Evolutionary conservation across 2,888 invertebrate genomes (phyloP), one percentile per base, ranked within the genome.

Genomic region (Helleia helle): DNA sequence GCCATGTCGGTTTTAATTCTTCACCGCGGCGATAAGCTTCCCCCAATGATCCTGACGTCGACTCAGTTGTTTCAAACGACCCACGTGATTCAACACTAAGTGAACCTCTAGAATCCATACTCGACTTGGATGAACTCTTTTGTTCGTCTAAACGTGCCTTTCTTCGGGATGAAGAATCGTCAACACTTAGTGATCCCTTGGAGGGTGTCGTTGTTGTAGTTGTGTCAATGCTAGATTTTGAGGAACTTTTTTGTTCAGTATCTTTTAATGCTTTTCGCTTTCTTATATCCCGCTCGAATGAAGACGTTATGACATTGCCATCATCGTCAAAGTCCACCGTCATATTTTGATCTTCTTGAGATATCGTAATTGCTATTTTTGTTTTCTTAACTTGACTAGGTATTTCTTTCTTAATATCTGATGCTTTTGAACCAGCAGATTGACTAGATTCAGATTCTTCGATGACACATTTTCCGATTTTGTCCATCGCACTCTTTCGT

Each of bases 1-100:
- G 89, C 93, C 93, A 93, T 0, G 93, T 93, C 2, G 93, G 90
- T 62, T 91, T 92, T 40, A 92, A 79, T 62, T 93, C 93, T 61
- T 89, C 90, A 1, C 90, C 90, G 2, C 89, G 87, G 22, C 91
- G 79, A 50, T 88, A 89, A 11, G 90, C 91, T 42, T 89, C 88
- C n/a, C 91, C 92, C 44, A 91, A 71, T 38, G 91, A 91, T 0
- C 92, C 91, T 2, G 91, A 91, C 50, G 91, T 91, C 14, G 91
- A 91, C 67, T 91, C 91, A 0, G 91, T 91, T 3, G 83, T 86
- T 74, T 91, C 91, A 51, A 91, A 86, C 0, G 91, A 91, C 34
- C 91, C 91, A 49, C 89, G 85, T 0, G 91, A 91, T 60, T 92
- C 91, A 1, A 91, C 89, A 55, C 89, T 89, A 4, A 89, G 65